phyloP scores from a whole-genome alignment of 2,797 vertebrate genomes.

The Selene dorsalis region DNA sequence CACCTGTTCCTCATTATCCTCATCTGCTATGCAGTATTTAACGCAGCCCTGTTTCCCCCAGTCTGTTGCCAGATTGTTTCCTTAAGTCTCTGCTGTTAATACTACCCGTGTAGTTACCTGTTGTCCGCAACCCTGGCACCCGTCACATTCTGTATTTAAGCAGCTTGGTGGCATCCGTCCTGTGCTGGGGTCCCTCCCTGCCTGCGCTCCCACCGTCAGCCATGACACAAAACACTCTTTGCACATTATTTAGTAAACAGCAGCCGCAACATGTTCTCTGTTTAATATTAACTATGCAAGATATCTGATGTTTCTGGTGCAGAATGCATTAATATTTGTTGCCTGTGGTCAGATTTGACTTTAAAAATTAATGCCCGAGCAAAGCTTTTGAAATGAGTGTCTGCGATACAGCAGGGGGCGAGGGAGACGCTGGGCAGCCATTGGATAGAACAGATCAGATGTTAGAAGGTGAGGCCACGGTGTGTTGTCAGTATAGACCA shows the following conservation, averaged over 20 bases:
- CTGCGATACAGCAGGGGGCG: slow-evolving; percentile 1
- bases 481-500: slow-evolving; percentile 50
- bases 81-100: not conserved
- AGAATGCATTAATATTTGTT: slow-evolving; percentile 65
- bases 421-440: slow-evolving; percentile 14
- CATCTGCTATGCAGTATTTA: not conserved
- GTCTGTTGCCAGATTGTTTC: not conserved
- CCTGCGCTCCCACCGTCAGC: not conserved
- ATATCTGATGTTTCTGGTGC: slow-evolving; percentile 61
- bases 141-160: not conserved
- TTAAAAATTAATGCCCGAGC: slow-evolving; percentile 69
- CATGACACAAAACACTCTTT: slow-evolving; percentile 10
- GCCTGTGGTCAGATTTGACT: slow-evolving; percentile 68
- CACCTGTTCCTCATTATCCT: not conserved
- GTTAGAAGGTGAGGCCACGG: slow-evolving; percentile 29
- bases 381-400: slow-evolving; percentile 71
- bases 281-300: slow-evolving; percentile 60
- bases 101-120: too few relatives aligned
- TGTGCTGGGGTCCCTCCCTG: too few relatives aligned
- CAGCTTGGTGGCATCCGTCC: too few relatives aligned
- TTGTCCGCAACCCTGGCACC: too few relatives aligned
- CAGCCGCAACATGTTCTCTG: slow-evolving; percentile 34
- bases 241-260: slow-evolving; percentile 46
- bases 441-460: slow-evolving; percentile 27
- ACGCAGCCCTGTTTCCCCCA: not conserved